These are phyloP conservation scores for Vanacampus margaritifer DNA, from an alignment of 2,113 vertebrate species.

Conservation along the genomic window DNA sequence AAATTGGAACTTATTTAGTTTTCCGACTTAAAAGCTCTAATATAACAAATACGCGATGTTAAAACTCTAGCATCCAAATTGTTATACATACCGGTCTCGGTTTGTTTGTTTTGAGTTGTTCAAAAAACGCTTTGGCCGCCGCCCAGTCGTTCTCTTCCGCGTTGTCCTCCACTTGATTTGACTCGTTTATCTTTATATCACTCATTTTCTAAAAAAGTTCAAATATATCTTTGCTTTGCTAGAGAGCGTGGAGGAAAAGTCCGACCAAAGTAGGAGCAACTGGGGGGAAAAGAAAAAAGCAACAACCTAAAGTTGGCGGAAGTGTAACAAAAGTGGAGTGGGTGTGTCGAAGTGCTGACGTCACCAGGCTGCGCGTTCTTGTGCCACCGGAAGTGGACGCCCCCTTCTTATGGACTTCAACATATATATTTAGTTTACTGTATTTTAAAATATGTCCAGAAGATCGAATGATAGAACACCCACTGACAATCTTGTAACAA, in stretches of 20 bases:
- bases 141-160: slow-evolving; percentile 70
- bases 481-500: too few species aligned
- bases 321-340: slow-evolving; percentile 2
- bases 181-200: slow-evolving; percentile 35
- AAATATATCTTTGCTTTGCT: background rate
- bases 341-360: background rate
- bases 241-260: background rate
- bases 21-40: background rate
- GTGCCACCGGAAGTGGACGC: background rate
- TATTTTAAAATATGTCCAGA: too few species aligned
- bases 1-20: background rate
- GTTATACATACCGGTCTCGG: slow-evolving; percentile 76
- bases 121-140: slow-evolving; percentile 75
- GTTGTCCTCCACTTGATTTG: background rate
- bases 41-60: background rate
- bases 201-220: slow-evolving; percentile 36
- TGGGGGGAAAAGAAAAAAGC: background rate
- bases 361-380: background rate
- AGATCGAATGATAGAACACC: too few species aligned
- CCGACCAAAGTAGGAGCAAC: background rate
- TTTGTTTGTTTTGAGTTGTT: slow-evolving; percentile 71
- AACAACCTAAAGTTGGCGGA: slow-evolving; percentile 6
- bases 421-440: too few species aligned
- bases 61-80: background rate
- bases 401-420: too few species aligned